These are phyloP conservation scores for Heliconius melpomene DNA, from an alignment of 1,140 invertebrate genomes.

Conservation along the genomic window DNA sequence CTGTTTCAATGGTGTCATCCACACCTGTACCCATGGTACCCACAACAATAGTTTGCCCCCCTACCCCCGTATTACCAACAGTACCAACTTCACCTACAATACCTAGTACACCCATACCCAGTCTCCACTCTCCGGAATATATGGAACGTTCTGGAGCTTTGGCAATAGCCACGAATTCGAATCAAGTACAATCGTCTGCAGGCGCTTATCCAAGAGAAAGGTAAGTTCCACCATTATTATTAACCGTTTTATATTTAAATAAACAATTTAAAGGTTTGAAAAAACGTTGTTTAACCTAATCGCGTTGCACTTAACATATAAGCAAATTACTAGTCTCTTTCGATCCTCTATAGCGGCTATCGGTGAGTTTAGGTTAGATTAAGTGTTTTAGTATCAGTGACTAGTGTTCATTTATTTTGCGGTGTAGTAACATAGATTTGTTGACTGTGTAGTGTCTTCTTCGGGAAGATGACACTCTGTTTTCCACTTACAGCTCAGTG, in stretches of 20 bases:
- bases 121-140: background rate
- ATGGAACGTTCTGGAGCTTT: background rate
- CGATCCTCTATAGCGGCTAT: background rate
- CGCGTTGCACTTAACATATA: background rate
- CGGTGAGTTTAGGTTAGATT: background rate
- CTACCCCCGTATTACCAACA: background rate
- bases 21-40: background rate
- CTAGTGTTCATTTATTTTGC: background rate
- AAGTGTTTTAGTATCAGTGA: background rate
- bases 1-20: background rate
- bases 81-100: background rate
- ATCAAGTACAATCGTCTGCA: background rate
- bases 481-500: too few relatives aligned
- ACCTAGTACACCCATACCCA: background rate
- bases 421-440: conserved; percentile 13
- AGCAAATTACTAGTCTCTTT: background rate
- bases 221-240: background rate
- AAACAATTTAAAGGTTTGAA: background rate
- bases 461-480: too few relatives aligned
- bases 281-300: background rate
- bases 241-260: background rate
- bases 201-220: background rate
- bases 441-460: background rate
- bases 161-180: background rate
- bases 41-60: background rate